Percentiles rank a stretch among this genome's conserved stretches.
These are phyloP conservation scores for Aproaerema taeniolella DNA, from an alignment of 2,888 invertebrate species.

Conservation along the genomic window DNA sequence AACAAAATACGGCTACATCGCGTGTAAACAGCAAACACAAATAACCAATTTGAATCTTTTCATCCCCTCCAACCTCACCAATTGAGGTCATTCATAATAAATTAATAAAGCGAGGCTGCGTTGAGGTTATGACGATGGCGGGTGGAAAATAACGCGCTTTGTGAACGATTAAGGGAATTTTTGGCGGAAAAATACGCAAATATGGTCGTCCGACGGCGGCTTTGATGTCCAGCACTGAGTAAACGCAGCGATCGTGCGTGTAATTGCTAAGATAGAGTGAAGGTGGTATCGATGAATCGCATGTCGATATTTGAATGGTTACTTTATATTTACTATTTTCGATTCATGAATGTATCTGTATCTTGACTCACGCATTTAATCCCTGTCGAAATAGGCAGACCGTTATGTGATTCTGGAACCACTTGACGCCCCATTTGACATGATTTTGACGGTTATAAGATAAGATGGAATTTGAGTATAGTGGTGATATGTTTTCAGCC, in stretches of 20 bases:
- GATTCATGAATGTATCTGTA: too few species aligned
- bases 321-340: too few species aligned
- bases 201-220: constrained; percentile 37
- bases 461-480: too few species aligned
- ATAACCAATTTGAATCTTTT: neutral
- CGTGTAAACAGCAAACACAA: too few species aligned
- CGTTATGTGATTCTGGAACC: too few species aligned
- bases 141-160: constrained; percentile 20
- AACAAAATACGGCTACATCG: too few species aligned
- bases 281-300: constrained; percentile 21
- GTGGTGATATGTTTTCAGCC: too few species aligned
- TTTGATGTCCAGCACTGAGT: constrained; percentile 61
- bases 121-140: constrained; percentile 4
- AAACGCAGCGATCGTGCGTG: constrained; percentile 52
- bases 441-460: too few species aligned
- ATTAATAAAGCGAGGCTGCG: neutral
- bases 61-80: neutral
- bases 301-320: constrained; percentile 14
- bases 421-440: too few species aligned
- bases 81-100: neutral
- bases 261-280: constrained; percentile 45
- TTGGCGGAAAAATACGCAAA: constrained; percentile 35
- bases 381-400: too few species aligned
- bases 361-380: too few species aligned
- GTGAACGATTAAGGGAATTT: constrained; percentile 48